Base-by-base conservation (phyloP, 2,113 vertebrate genomes). In the Cephalopterus ornatus region DNA sequence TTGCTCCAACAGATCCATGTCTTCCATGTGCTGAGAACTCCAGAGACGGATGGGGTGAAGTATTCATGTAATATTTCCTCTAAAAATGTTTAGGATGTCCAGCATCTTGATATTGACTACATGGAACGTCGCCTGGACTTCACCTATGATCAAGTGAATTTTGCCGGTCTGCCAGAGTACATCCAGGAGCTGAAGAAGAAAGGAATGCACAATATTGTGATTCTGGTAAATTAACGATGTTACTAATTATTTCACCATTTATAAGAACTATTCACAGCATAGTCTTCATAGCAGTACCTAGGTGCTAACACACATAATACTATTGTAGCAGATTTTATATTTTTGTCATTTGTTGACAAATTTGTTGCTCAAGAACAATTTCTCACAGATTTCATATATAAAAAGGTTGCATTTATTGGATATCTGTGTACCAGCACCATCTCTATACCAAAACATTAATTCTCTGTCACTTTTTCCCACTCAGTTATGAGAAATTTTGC, bases 91-190 rank as follows among this genome's bases (percentile, higher is more conserved):
- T 93, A 99, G 99, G 99, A 99, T 62, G 97, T 98, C 77, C 99
- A 99, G 37, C 98, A 98, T 96, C 97, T 98, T 44, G 99, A 99
- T 90, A 98, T 99, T 6, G 98, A 99, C 97, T 99, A 98, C 95
- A 99, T 99, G 99, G 98, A 99, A 62, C 84, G 98, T 21, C 97
- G 95, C 72, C 97, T 99, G 95, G 98, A 99, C 94, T 99, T 99
- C 28, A 99, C 98, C 2, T 99, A 99, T n/a, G 98, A 99, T 72
- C 95, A 97, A 94, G 94, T 90, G 37, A 98, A 98, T 8, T 99
- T 98, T 93, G 93, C 24, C 1, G 98, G 98, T 30, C 97, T 99
- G 44, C 98, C 98, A 59, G 82, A 98, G 66, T 99, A 98, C 93
- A 88, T 98, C 24, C 96, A 98, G n/a, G 98, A 98, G 82, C 95